Evolutionary conservation across 2,797 vertebrate species (phyloP), one percentile per base, ranked within the genome.

Genomic region (Sebastes nivosus): DNA sequence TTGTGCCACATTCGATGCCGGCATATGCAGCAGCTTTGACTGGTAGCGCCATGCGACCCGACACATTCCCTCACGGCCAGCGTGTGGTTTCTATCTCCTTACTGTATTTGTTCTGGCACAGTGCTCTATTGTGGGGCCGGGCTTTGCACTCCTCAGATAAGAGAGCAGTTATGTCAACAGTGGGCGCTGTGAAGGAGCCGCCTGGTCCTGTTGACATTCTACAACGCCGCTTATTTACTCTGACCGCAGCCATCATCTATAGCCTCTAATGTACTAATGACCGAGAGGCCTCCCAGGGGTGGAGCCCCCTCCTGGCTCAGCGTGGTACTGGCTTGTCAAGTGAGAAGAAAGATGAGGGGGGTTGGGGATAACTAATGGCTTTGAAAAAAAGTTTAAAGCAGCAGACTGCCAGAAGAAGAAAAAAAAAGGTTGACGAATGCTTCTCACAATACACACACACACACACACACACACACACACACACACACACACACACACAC

Each of bases 121-220:
- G 81, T 52, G 77, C 79, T 90, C 81, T 88, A 90, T 94, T 91
- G 91, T 89, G 87, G 88, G 84, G 75, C 87, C 75, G 65, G 88
- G 90, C 90, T 92, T 93, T 89, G 83, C 90, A 72, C 91, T 92
- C 87, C 87, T 88, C 89, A 88, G 94, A 95, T 94, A 94, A 94
- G 94, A 92, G 90, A 88, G 89, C 89, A 93, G 90, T 94, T 94
- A 93, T 95, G 92, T 95, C 94, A 95, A 95, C 94, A 95, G 36
- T 67, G 91, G 87, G 84, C 67, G 81, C 93, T 93, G 84, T 90
- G 92, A 94, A 94, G 92, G 89, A 94, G 92, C 93, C 83, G 84
- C 79, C 86, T 86, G 90, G 85, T 88, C 74, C 27, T 93, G 92
- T 94, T 95, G 93, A 95, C 91, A 94, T 93, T 94, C 87, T 93